A percentile compares a stretch with the other conserved stretches of the same genome.
Conservation (phyloP, 1,140 invertebrate species). For the Drosophila littoralis region DNA sequence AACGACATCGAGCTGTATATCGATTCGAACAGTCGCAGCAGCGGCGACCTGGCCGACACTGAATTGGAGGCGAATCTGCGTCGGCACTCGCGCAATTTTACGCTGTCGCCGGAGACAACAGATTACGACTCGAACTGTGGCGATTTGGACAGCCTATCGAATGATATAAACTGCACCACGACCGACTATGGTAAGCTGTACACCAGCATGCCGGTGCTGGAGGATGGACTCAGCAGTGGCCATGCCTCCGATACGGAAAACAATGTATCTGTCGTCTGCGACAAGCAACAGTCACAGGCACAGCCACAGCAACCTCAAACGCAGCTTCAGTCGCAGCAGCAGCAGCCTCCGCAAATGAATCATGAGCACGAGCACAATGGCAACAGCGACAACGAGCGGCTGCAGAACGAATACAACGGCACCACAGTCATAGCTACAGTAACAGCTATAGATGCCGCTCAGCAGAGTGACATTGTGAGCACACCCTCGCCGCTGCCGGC, state of each 20-base stretch:
- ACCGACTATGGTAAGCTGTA: constrained; percentile 80
- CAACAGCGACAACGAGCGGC: constrained; percentile 48
- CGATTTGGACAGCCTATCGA: constrained; percentile 90
- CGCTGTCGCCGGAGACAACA: constrained; percentile 96
- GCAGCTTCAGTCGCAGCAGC: constrained; percentile 20
- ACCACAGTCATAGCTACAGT: constrained; percentile 22
- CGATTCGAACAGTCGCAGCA: constrained; percentile 82
- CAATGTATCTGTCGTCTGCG: constrained; percentile 85
- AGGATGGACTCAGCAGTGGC: constrained; percentile 96
- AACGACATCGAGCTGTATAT: constrained; percentile 83
- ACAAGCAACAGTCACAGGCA: constrained; percentile 50
- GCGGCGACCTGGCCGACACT: constrained; percentile 77
- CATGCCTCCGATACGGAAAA: constrained; percentile 97
- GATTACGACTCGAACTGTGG: constrained; percentile 95
- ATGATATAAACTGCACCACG: constrained; percentile 80
- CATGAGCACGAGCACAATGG: constrained; percentile 42
- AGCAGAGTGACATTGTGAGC: constrained; percentile 14
- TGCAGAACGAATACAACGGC: constrained; percentile 66
- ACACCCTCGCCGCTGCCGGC: constrained; percentile 46
- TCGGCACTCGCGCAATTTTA: constrained; percentile 87
- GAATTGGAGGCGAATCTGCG: constrained; percentile 78
- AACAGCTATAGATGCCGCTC: background rate
- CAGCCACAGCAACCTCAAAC: constrained; percentile 17
- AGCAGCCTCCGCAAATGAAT: constrained; percentile 13
- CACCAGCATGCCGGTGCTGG: constrained; percentile 95